Percentiles rank a stretch among this genome's conserved stretches.
Evolutionary conservation across 2,113 vertebrate species (phyloP).

Genomic region (Sylvia atricapilla): DNA sequence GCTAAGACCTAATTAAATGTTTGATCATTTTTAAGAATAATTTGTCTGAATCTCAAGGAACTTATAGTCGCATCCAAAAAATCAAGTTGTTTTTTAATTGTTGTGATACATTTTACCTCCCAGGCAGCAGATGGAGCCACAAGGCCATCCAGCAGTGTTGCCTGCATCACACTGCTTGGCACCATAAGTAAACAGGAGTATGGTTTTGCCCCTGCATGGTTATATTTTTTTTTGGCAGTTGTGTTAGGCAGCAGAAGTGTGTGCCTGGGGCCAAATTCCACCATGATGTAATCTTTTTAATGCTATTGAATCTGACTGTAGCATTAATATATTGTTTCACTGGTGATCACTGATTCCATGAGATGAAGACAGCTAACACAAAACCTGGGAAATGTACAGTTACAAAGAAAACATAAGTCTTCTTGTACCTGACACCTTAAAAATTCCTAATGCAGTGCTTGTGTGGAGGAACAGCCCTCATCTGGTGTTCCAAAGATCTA

Average conservation of each 20-base stretch:
- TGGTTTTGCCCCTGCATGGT: neutral
- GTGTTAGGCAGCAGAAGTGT: neutral
- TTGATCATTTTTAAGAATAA: neutral
- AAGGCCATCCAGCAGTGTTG: neutral
- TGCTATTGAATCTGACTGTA: neutral
- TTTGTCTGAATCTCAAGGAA: neutral
- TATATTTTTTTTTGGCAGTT: constrained; percentile 3
- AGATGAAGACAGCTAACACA: neutral
- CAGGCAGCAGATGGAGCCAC: constrained; percentile 20
- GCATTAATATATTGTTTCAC: neutral
- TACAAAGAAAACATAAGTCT: neutral
- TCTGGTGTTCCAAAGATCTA: neutral
- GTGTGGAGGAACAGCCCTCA: neutral
- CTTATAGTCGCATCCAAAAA: neutral
- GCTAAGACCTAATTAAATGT: neutral
- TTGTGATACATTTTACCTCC: neutral
- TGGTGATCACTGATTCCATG: neutral
- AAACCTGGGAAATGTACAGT: neutral
- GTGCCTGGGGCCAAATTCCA: neutral
- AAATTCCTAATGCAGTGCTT: neutral
- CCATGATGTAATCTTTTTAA: neutral
- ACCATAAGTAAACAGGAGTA: neutral
- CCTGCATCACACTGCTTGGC: neutral
- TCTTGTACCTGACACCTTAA: neutral
- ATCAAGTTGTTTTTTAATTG: neutral